Evolutionary conservation across 1,140 invertebrate species (phyloP), one percentile per base, ranked within the genome.

Genomic region (Drosophila lowei): DNA sequence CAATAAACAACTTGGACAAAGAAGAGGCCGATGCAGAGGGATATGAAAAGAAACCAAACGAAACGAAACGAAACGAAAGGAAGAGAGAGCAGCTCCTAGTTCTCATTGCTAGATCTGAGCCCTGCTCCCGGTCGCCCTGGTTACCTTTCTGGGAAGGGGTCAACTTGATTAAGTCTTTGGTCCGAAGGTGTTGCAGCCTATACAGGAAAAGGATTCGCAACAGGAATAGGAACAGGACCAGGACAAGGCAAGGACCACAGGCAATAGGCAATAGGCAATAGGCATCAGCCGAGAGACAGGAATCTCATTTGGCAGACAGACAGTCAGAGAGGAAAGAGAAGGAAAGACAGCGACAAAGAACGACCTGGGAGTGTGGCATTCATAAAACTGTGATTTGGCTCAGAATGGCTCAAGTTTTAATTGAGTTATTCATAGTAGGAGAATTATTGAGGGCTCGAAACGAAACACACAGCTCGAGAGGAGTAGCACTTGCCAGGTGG

Each of bases 1-100:
- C 80, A 84, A 84, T 84, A 85, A 80, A 80, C 80, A 74, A 73
- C 68, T 83, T 77, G 59, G 59, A 61, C 66, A 56, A 57, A 72
- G 47, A 60, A 47, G 30, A 57, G 6, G 44, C 3, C 9, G 15
- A 28, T 4, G 16, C 15, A 42, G 38, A 53, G 44, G 61, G 57
- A 42, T 59, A 13, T 7, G 41, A 38, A 16, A 42, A 13, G 23
- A 25, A 25, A 18, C 18, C 18, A 18, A 18, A 18, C 18, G 44
- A 52, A 59, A 38, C 25, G 41, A 28, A 49, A 52, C 7, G 6
- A 28, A 16, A 18, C 0, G 44, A 53, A 60, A 28, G 43, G 23
- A 21, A 43, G 59, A 38, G 3, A 38, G 11, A 38, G 34, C 2
- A 34, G 34, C 9, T 38, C 34, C 11, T 38, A 38, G 34, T 38